Conservation (phyloP, 2,797 vertebrate genomes). For the Eutrigla gurnardus region DNA sequence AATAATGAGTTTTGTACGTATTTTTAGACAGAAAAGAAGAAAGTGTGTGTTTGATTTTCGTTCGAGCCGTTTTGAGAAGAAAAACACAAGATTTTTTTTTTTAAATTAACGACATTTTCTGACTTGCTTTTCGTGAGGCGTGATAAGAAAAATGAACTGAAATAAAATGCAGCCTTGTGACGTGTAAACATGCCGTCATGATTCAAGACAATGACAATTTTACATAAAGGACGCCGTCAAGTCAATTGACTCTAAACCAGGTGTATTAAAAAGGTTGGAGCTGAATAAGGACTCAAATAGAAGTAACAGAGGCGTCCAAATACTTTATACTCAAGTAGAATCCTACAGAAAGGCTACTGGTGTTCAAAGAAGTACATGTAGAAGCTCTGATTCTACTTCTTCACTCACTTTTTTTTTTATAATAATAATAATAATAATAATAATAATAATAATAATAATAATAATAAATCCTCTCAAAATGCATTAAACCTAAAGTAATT, state of each 20-base stretch:
- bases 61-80: background rate
- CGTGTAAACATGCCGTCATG: background rate
- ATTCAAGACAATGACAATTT: background rate
- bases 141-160: background rate
- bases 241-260: background rate
- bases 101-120: background rate
- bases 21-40: background rate
- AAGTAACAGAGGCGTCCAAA: no score
- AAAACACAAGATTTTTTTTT: background rate
- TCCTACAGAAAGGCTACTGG: no score
- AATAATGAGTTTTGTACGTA: background rate
- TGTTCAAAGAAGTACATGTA: no score
- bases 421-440: no score
- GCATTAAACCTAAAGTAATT: no score
- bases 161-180: background rate
- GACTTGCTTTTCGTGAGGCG: background rate
- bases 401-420: no score
- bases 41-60: background rate
- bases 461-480: no score
- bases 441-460: no score
- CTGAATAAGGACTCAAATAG: background rate
- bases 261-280: background rate
- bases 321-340: no score
- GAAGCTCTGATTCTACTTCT: no score
- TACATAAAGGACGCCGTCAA: background rate